A percentile compares a stretch with the other conserved stretches of the same genome.
Evolutionary conservation across 2,797 vertebrate species (phyloP).

Genomic region (Ctenochaetus hawaiiensis): DNA sequence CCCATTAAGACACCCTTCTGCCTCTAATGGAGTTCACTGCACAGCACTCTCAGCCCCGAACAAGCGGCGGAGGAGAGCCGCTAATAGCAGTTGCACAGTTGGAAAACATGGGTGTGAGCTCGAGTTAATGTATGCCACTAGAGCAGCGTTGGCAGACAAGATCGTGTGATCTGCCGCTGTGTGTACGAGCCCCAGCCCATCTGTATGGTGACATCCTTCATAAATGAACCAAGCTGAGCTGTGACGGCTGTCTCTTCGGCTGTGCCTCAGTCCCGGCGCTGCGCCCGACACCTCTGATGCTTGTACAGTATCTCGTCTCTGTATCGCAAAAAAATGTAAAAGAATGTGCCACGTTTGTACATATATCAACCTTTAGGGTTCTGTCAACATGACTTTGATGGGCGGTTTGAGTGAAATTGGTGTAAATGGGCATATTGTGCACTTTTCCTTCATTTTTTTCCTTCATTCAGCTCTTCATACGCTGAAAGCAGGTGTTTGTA

Average conservation of each 20-base stretch:
- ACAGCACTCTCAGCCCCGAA: constrained; percentile 70
- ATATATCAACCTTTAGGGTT: constrained; percentile 42
- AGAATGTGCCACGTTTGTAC: constrained; percentile 54
- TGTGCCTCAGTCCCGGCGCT: constrained; percentile 44
- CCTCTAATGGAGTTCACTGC: constrained; percentile 77
- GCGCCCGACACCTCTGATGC: constrained; percentile 55
- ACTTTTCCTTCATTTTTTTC: constrained; percentile 28
- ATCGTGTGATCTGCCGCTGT: constrained; percentile 60
- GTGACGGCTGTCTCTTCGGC: constrained; percentile 70
- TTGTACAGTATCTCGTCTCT: constrained; percentile 43
- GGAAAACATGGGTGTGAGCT: constrained; percentile 79
- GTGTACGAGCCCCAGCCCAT: constrained; percentile 64
- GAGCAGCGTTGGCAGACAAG: constrained; percentile 80
- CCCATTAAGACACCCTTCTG: constrained; percentile 68
- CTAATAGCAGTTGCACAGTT: constrained; percentile 70
- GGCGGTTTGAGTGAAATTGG: constrained; percentile 63
- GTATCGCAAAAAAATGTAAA: constrained; percentile 58
- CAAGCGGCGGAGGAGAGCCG: constrained; percentile 56
- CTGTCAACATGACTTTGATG: constrained; percentile 52
- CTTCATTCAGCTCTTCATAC: constrained; percentile 23
- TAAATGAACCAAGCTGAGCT: constrained; percentile 72
- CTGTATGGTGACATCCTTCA: constrained; percentile 68
- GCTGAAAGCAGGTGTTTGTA: constrained; percentile 42
- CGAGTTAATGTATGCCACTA: constrained; percentile 76
- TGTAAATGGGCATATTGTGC: constrained; percentile 48